Evolutionary conservation across 2,797 vertebrate species (phyloP).

Genomic region (Anas georgica): DNA sequence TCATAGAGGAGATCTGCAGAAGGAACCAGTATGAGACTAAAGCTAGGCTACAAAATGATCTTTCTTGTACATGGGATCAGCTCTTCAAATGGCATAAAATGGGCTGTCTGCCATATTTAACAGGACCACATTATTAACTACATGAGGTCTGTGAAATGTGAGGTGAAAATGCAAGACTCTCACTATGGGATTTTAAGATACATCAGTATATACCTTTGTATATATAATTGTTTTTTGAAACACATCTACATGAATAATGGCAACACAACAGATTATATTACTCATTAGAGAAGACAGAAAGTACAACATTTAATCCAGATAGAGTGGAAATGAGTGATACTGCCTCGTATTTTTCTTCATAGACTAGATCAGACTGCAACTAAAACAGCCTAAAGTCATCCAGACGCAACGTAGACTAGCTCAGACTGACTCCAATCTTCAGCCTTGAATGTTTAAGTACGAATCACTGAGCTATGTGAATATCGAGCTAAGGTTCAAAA

Average conservation of each 20-base stretch:
- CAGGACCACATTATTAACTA: not conserved
- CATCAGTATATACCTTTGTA: not conserved
- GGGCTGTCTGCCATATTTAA: not conserved
- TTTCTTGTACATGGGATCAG: not conserved
- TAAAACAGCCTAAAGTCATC: not conserved
- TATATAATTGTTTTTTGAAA: not conserved
- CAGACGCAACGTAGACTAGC: not conserved
- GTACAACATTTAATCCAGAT: not conserved
- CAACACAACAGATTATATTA: not conserved
- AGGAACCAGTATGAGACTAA: not conserved
- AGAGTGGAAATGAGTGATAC: not conserved
- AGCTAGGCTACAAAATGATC: not conserved
- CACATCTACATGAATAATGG: fast-evolving
- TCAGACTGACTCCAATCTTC: not conserved
- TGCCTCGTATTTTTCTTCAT: not conserved
- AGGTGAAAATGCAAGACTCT: not conserved
- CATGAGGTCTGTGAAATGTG: not conserved
- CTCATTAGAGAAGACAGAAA: not conserved
- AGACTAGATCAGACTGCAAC: not conserved
- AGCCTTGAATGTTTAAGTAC: not conserved
- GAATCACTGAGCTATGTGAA: not conserved
- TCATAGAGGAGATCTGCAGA: not conserved
- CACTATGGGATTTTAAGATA: not conserved
- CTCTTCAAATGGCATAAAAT: not conserved
- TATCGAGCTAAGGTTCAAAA: not conserved